phyloP scores from a whole-genome alignment of 1,140 invertebrate species.

The Drosophila repletoides region DNA sequence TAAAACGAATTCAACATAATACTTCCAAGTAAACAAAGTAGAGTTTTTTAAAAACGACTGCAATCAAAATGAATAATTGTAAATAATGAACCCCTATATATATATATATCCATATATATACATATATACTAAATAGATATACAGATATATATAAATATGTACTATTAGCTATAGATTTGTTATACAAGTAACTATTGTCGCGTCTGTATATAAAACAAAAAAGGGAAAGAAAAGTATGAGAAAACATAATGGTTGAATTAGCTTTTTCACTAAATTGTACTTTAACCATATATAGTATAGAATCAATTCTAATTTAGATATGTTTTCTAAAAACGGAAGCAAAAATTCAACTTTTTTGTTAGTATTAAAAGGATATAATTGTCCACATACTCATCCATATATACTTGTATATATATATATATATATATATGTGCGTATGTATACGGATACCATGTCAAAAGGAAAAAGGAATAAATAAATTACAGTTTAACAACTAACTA shows the following conservation, averaged over 20 bases:
- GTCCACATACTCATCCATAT: slow-evolving; percentile 12
- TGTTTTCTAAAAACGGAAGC: slow-evolving; percentile 14
- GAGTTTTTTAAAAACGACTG: slow-evolving; percentile 71
- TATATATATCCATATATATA: not conserved
- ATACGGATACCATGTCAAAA: too few species aligned
- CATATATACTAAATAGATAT: slow-evolving; percentile 5
- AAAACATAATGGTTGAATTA: slow-evolving; percentile 27
- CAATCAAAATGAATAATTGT: slow-evolving; percentile 35
- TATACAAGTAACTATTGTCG: slow-evolving; percentile 29
- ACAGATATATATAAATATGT: slow-evolving; percentile 8
- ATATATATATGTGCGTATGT: slow-evolving; percentile 13
- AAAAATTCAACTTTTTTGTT: slow-evolving; percentile 56
- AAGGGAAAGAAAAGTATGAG: not conserved
- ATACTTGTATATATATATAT: slow-evolving; percentile 24
- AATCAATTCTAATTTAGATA: slow-evolving; percentile 5
- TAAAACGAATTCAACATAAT: slow-evolving; percentile 30
- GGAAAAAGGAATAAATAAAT: not conserved
- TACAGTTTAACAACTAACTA: not conserved
- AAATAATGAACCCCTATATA: slow-evolving; percentile 10
- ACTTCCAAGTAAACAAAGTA: slow-evolving; percentile 65
- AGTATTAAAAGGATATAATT: slow-evolving; percentile 39
- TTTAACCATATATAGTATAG: slow-evolving; percentile 19
- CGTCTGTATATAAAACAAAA: slow-evolving; percentile 8
- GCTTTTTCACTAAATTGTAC: slow-evolving; percentile 49
- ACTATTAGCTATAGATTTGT: slow-evolving; percentile 34